Conservation (phyloP, 1,140 invertebrate genomes). For the Sipha flava region DNA sequence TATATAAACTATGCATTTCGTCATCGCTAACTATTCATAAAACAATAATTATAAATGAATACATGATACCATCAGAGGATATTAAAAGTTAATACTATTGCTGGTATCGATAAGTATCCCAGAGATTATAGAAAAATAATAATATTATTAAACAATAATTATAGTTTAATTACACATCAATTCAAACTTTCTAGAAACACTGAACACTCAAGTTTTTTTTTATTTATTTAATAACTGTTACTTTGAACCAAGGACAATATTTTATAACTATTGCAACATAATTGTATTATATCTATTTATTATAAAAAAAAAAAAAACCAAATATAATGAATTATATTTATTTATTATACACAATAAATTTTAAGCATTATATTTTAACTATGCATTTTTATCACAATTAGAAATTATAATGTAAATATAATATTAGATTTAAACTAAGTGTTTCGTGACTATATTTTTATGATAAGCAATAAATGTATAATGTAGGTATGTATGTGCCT, state of each 20-base stretch:
- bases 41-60: slow-evolving; percentile 29
- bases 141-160: slow-evolving; percentile 13
- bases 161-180: slow-evolving; percentile 15
- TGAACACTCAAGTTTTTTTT: background rate
- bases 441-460: too few species aligned
- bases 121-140: background rate
- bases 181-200: slow-evolving; percentile 4
- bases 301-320: too few species aligned
- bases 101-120: background rate
- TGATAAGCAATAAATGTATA: too few species aligned
- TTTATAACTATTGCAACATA: background rate
- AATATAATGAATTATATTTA: too few species aligned
- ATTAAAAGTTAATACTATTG: slow-evolving; percentile 20
- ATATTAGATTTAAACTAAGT: too few species aligned
- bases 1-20: slow-evolving; percentile 20
- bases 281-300: background rate
- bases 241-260: background rate
- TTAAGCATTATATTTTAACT: too few species aligned
- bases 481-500: too few species aligned
- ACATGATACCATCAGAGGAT: background rate
- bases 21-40: slow-evolving; percentile 20
- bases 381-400: too few species aligned
- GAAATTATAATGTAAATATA: too few species aligned
- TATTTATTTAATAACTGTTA: background rate
- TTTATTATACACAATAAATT: too few species aligned